phyloP scores from a whole-genome alignment of 2,113 vertebrate species.

The Stictonetta naevosa region DNA sequence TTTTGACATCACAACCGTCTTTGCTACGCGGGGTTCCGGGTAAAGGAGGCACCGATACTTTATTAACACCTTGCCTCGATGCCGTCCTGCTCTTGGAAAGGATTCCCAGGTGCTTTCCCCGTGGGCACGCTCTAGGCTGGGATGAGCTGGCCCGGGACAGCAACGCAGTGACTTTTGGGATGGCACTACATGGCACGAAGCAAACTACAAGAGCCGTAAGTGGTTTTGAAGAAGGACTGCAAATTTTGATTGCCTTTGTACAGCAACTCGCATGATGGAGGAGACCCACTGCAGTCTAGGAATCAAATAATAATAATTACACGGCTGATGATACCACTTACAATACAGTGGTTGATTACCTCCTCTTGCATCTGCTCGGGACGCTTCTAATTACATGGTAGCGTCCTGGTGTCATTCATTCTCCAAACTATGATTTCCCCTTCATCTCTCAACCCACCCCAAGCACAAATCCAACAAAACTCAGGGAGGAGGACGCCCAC shows the following conservation, averaged over 20 bases:
- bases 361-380: constrained; percentile 50
- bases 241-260: background rate
- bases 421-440: background rate
- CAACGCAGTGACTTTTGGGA: rapidly evolving
- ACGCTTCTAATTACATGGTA: background rate
- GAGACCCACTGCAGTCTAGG: background rate
- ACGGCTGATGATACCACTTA: constrained; percentile 33
- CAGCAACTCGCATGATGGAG: background rate
- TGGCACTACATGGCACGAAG: background rate
- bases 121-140: background rate
- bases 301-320: constrained; percentile 15
- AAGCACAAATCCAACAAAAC: background rate
- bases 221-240: background rate
- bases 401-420: background rate
- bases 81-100: background rate
- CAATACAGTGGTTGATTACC: constrained; percentile 9
- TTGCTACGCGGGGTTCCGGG: background rate
- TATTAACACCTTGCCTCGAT: background rate
- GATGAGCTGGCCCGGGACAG: background rate
- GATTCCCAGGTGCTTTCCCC: background rate
- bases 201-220: background rate
- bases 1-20: constrained; percentile 37
- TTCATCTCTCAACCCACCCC: background rate
- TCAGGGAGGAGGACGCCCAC: background rate
- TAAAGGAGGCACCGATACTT: background rate